Conservation (phyloP, 2,113 vertebrate species). For the Chionomys nivalis region DNA sequence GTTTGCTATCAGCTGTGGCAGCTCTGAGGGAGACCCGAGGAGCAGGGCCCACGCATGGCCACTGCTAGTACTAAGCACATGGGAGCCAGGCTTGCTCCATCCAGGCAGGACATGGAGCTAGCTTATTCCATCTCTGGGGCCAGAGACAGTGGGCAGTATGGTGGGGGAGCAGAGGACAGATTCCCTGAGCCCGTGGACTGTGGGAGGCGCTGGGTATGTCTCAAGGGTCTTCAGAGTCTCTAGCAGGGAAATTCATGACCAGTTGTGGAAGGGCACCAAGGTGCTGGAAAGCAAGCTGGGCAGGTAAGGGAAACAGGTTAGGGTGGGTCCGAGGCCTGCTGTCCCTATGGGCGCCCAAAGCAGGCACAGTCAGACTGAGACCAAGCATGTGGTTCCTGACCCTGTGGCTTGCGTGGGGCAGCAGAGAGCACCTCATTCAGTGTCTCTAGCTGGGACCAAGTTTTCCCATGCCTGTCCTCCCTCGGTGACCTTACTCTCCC, state of each 20-base stretch:
- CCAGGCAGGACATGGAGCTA: background rate
- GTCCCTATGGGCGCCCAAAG: too few species aligned
- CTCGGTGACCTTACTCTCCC: background rate
- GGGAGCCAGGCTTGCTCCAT: too few species aligned
- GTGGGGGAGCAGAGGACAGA: too few species aligned
- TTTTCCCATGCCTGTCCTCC: background rate
- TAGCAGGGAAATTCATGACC: background rate
- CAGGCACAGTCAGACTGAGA: too few species aligned
- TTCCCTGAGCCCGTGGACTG: too few species aligned
- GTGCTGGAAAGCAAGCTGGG: background rate
- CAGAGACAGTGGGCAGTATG: too few species aligned
- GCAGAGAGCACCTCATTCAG: background rate
- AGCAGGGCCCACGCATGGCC: too few species aligned
- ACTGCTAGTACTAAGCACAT: background rate
- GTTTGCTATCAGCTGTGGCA: accelerated
- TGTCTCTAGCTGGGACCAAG: background rate
- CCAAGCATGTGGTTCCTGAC: background rate
- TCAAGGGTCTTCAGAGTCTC: background rate
- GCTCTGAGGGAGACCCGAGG: background rate
- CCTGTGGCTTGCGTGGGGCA: background rate
- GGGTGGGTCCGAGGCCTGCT: background rate
- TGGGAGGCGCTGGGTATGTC: background rate
- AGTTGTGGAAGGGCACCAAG: background rate
- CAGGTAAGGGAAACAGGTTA: background rate
- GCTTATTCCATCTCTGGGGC: background rate